These are phyloP conservation scores for Cartodere bifasciata DNA, from an alignment of 2,888 invertebrate species.

Conservation along the genomic window DNA sequence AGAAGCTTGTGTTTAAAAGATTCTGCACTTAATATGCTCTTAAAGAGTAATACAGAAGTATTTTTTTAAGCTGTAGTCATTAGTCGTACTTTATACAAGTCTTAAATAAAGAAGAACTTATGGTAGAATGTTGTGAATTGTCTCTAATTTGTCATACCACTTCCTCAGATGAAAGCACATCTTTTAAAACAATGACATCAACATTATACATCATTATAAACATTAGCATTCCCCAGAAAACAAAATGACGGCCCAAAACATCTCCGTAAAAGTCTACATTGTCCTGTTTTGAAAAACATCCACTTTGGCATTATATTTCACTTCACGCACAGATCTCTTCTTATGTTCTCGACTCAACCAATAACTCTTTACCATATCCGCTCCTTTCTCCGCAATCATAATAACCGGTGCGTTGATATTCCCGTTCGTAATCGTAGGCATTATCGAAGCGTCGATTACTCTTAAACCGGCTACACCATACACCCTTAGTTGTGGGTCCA, in stretches of 20 bases:
- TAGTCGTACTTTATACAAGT: too few species aligned
- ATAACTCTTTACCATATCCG: slow-evolving; percentile 62
- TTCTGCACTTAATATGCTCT: too few species aligned
- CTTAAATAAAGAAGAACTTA: too few species aligned
- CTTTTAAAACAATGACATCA: background rate
- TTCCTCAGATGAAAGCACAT: too few species aligned
- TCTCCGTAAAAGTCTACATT: background rate
- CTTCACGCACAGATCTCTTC: slow-evolving; percentile 13
- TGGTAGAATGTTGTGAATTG: too few species aligned
- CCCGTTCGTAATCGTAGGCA: slow-evolving; percentile 77
- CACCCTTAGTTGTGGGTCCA: slow-evolving; percentile 63
- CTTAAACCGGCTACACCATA: slow-evolving; percentile 66
- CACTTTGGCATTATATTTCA: slow-evolving; percentile 19
- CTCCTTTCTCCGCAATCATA: slow-evolving; percentile 79
- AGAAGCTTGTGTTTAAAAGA: too few species aligned
- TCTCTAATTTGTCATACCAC: too few species aligned
- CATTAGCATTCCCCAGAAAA: background rate
- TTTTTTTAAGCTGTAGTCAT: too few species aligned
- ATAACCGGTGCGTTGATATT: slow-evolving; percentile 80
- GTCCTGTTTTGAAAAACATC: slow-evolving; percentile 2
- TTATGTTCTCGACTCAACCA: slow-evolving; percentile 18
- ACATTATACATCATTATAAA: background rate
- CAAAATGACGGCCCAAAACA: background rate
- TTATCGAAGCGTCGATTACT: slow-evolving; percentile 78
- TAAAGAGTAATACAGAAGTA: too few species aligned